Base-by-base conservation (phyloP, 2,113 vertebrate species). In the Sterrhoptilus dennistouni region DNA sequence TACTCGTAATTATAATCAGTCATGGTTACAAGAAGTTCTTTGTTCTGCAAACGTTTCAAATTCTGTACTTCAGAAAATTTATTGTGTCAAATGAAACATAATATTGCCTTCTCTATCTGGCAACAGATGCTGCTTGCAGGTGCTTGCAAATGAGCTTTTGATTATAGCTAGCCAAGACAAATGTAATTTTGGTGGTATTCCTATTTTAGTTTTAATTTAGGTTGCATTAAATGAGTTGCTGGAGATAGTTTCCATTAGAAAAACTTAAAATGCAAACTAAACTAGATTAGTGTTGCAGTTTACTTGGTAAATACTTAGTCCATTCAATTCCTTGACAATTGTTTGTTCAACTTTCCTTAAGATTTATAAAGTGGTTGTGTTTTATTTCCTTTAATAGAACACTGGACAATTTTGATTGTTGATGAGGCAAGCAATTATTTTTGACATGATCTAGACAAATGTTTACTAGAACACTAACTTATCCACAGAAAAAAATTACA, bases 11-110 rank as follows among this genome's bases (percentile, higher is more conserved):
- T 97, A 96, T 94, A 94, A 97, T 97, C 92, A 97, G 75, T 87
- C 75, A 66, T 49, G 72, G 79, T 93, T 96, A 97, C 91, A 97
- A 94, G 61, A 93, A 90, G 82, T 93, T 91, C 96, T 97, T 98
- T 98, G 96, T 97, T 97, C 93, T 95, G 65, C 69, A 94, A 94
- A 95, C 3, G 7, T 87, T 96, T 89, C 74, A 95, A 95, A 85
- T 97, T 96, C 90, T 94, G 49, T 87, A 88, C 90, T 96, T 96
- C 42, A 94, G 83, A 93, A 96, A 96, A 97, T 96, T 75, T 94
- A 95, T 97, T 96, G 76, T 96, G 92, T 96, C 93, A 96, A 96
- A 95, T 54, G 96, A 97, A 98, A 97, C 66, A 86, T 78, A 95
- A 97, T 96, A 95, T 86, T 94, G 77, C 91, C 95, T 96, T 94